Evolutionary conservation across 2,113 vertebrate species (phyloP), one percentile per base, ranked within the genome.

Genomic region (Colistium nudipinnis): DNA sequence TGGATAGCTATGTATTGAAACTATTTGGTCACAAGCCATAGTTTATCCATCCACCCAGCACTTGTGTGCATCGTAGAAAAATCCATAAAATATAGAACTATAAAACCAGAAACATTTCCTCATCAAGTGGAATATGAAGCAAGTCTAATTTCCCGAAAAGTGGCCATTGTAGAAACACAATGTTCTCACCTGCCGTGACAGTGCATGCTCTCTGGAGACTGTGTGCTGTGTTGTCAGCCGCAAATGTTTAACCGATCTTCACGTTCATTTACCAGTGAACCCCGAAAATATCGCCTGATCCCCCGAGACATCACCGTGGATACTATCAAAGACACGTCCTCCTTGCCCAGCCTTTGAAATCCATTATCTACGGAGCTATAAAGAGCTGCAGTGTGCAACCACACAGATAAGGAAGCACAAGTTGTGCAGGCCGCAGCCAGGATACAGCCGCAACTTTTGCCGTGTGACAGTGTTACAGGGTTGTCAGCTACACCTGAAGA

Each of bases 231-330:
- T 33, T 57, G 67, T 68, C 39, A 64, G 47, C 7, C 24, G 19
- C 27, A 53, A 47, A 38, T 51, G 59, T 68, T 56, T n/a, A 25
- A 48, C 68, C 41, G n/a, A 36, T 38, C 19, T 7, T 43, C 11
- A 33, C 12, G 11, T 30, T 20, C 22, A 4, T 64, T 70, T 49
- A 53, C 60, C 38, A 48, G 48, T 36, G 53, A 52, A 66, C 38
- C 31, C 24, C 54, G 56, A 61, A 44, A 68, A 51, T 13, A 12
- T 35, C 25, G 19, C 31, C 63, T 57, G 53, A 65, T 43, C 47
- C 45, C n/a, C 14, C 2, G 4, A 27, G 54, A 53, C 47, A 62
- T 78, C 59, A 61, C 54, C 54, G 62, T 77, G 69, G 54, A 74
- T 57, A 62, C 64, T 31, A 57, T 62, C 63, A 56, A 52, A 64